phyloP scores from a whole-genome alignment of 2,113 vertebrate species.

The Xenopus laevis region DNA sequence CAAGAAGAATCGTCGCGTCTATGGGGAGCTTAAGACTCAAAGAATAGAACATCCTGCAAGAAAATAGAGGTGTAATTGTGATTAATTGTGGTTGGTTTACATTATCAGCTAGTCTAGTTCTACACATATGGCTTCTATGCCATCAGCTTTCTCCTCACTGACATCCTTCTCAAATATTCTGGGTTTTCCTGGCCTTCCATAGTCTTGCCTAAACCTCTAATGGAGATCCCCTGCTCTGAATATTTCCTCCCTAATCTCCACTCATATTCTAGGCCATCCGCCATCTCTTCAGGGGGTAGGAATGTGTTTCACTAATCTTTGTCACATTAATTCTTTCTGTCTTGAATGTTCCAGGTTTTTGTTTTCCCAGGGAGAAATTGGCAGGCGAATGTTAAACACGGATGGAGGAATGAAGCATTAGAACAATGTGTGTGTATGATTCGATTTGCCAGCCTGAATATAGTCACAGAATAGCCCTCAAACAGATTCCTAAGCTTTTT shows the following conservation, averaged over 20 bases:
- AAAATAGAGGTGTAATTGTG: too few species aligned
- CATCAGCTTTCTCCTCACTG: background rate
- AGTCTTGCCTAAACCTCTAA: constrained; percentile 39
- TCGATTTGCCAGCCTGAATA: constrained; percentile 3
- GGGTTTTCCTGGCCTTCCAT: constrained; percentile 29
- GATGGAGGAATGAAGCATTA: constrained; percentile 20
- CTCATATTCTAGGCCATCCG: constrained; percentile 43
- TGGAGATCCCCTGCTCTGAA: constrained; percentile 43
- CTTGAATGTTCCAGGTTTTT: constrained; percentile 41
- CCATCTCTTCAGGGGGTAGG: constrained; percentile 43
- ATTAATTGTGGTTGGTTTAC: too few species aligned
- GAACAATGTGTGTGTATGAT: constrained; percentile 20
- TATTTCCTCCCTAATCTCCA: constrained; percentile 42
- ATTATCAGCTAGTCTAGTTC: too few species aligned
- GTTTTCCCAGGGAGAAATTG: constrained; percentile 44
- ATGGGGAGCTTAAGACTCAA: too few species aligned
- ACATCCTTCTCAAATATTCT: constrained; percentile 25
- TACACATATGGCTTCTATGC: too few species aligned
- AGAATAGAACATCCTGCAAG: too few species aligned
- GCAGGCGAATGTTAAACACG: constrained; percentile 35
- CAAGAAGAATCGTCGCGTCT: too few species aligned
- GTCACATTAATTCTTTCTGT: constrained; percentile 45
- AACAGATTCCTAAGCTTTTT: constrained; percentile 17
- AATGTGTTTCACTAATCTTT: constrained; percentile 43
- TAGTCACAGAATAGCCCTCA: background rate